Evolutionary conservation across 2,888 invertebrate species (phyloP).

Genomic region (Sipha maydis): DNA sequence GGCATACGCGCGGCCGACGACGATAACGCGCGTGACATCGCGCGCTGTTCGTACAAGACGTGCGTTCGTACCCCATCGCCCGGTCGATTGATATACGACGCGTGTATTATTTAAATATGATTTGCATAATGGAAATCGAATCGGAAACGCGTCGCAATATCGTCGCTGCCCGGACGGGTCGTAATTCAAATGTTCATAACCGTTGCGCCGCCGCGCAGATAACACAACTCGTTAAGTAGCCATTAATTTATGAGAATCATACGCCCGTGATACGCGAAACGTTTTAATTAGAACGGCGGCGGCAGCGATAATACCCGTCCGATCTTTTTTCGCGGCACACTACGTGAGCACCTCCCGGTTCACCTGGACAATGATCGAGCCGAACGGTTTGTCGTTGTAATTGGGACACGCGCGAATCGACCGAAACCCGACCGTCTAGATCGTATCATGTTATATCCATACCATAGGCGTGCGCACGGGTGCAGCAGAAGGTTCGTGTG

Average conservation of each 20-base stretch:
- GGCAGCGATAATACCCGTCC: background rate
- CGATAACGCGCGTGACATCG: background rate
- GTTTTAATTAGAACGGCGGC: conserved; percentile 4
- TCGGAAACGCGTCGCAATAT: background rate
- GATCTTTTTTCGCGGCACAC: background rate
- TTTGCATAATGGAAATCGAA: background rate
- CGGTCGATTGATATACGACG: too few relatives aligned
- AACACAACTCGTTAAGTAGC: background rate
- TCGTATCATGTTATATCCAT: too few relatives aligned
- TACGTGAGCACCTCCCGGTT: background rate
- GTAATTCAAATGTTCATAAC: background rate
- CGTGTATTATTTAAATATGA: too few relatives aligned
- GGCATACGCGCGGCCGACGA: background rate
- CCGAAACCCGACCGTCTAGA: too few relatives aligned
- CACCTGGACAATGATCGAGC: background rate
- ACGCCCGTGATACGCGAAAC: background rate
- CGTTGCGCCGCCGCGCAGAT: background rate
- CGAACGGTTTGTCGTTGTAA: too few relatives aligned
- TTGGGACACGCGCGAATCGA: too few relatives aligned
- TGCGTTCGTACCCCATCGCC: too few relatives aligned
- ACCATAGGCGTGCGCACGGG: too few relatives aligned
- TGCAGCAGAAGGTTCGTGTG: too few relatives aligned
- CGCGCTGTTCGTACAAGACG: background rate
- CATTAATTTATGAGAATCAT: too few relatives aligned
- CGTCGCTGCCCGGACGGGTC: background rate